Base-by-base conservation (phyloP, 2,797 vertebrate genomes). In the Amphiprion clarkii region DNA sequence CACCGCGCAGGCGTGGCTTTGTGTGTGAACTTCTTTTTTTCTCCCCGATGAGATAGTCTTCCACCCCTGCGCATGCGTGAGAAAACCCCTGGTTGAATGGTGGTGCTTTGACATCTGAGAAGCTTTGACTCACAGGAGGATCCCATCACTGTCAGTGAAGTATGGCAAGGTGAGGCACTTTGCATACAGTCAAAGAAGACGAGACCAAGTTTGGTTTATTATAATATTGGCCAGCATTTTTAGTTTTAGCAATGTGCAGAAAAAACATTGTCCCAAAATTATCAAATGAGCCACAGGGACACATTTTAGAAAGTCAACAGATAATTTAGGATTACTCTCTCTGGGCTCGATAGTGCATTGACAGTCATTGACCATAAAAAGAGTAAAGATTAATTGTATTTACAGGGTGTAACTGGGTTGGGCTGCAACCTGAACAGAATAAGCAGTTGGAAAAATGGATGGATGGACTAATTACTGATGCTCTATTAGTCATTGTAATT, bases 1-100 rank as follows among this genome's bases (percentile, higher is more conserved):
- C 83, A 92, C 85, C 69, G 92, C 92, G 92, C 92, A 94, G 85
- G 93, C 93, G 94, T 93, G 87, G 91, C 92, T 91, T 90, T 89
- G 92, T 93, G 92, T 92, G 92, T 90, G 92, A 90, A 92, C 89
- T 88, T 87, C 71, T 92, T 83, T 90, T 86, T 86, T 80, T 64
- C 78, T 76, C 74, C 68, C 72, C 78, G 87, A 88, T 92, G 90
- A 91, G 92, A 88, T 91, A 54, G 88, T 83, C 71, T 14, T 4
- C 31, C 19, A 39, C 7, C 51, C n/a, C 2, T 86, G 88, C 93
- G 93, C 94, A 94, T 92, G 94, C 92, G 93, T 21, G 75, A 89
- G 87, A 92, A 92, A 90, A 87, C 86, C 86, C 89, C 85, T 80
- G 86, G 72, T 87, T 86, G 83, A 89, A 79, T 79, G 87, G 72